Evolutionary conservation across 2,797 vertebrate species (phyloP).

Genomic region (Semaprochilodus insignis): DNA sequence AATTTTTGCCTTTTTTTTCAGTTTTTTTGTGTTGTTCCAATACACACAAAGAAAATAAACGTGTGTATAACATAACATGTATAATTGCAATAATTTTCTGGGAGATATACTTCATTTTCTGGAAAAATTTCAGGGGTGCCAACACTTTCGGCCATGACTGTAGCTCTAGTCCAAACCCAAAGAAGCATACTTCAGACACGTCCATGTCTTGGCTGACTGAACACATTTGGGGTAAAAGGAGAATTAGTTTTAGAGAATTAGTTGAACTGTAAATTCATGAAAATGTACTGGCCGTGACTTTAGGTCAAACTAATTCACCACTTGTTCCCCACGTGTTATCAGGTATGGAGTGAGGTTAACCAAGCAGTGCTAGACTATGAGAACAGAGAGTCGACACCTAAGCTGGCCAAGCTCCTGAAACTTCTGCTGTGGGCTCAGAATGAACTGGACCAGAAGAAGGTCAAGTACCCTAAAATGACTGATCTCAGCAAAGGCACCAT

Average conservation of each 20-base stretch:
- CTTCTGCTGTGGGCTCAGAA: slow-evolving; percentile 99
- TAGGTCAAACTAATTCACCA: neutral
- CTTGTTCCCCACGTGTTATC: slow-evolving; percentile 47
- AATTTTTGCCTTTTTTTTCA: no score
- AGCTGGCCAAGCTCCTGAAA: slow-evolving; percentile 97
- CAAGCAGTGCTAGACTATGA: slow-evolving; percentile 97
- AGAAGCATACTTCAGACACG: neutral
- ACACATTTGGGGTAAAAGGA: neutral
- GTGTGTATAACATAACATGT: no score
- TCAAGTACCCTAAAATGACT: slow-evolving; percentile 99
- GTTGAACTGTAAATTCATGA: neutral
- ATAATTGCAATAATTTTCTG: no score
- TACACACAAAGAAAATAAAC: no score
- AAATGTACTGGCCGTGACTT: neutral
- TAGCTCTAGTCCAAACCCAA: neutral
- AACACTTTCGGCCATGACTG: no score
- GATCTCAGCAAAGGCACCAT: slow-evolving; percentile 99
- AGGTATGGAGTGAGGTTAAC: slow-evolving; percentile 99
- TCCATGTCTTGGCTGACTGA: neutral
- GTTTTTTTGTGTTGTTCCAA: no score
- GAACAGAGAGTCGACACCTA: slow-evolving; percentile 97
- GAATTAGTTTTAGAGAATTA: neutral
- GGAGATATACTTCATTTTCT: no score
- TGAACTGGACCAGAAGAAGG: slow-evolving; percentile 99
- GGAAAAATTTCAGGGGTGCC: no score